A percentile compares a stretch with the other conserved stretches of the same genome.
phyloP scores from a whole-genome alignment of 2,797 vertebrate genomes.

The Lutjanus campechanus region DNA sequence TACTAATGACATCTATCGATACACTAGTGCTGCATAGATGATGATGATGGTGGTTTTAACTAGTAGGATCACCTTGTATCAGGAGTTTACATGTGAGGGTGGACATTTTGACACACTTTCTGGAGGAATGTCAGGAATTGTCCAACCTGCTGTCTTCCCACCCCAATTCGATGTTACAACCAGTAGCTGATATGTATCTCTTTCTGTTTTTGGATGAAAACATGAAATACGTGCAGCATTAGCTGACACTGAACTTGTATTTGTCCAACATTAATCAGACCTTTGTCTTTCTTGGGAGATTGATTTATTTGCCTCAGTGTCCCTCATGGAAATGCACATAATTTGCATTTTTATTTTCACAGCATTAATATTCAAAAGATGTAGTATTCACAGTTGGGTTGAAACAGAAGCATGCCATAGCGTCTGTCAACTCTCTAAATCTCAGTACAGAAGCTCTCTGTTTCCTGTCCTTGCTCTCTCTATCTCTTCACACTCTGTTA shows the following conservation, averaged over 20 bases:
- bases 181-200: background rate
- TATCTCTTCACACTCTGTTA: constrained; percentile 6
- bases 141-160: background rate
- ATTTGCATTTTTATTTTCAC: constrained; percentile 44
- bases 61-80: too few relatives aligned
- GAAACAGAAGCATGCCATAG: background rate
- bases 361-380: constrained; percentile 40
- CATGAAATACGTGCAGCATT: too few relatives aligned
- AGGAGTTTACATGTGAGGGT: background rate
- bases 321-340: constrained; percentile 15
- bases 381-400: constrained; percentile 11
- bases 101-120: background rate
- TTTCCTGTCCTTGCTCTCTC: background rate
- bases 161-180: background rate
- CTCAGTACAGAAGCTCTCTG: background rate
- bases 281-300: constrained; percentile 24
- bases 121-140: background rate
- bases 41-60: too few relatives aligned
- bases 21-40: too few relatives aligned
- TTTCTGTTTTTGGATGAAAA: constrained; percentile 3
- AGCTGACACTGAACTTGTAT: background rate
- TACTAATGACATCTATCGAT: too few relatives aligned
- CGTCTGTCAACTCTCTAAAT: background rate
- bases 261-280: constrained; percentile 6
- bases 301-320: constrained; percentile 23